phyloP scores from a whole-genome alignment of 1,140 invertebrate species.

The Goniozus legneri region DNA sequence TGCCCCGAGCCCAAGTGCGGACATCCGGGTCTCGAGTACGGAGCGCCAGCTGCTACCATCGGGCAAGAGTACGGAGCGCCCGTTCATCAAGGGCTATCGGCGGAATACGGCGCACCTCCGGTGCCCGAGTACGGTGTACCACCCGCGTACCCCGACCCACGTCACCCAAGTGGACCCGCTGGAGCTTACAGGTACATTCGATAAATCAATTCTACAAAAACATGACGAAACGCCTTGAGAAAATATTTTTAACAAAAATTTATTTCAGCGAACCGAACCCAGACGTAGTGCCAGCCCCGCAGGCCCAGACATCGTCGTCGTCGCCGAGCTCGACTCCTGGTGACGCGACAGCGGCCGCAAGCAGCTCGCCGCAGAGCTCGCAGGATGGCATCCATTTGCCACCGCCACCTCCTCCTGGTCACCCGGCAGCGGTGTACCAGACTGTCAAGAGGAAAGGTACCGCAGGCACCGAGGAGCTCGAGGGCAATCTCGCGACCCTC shows the following conservation, averaged over 20 bases:
- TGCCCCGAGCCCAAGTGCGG: slow-evolving; percentile 89
- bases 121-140: slow-evolving; percentile 70
- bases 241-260: slow-evolving; percentile 7
- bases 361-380: slow-evolving; percentile 61
- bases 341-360: slow-evolving; percentile 58
- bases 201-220: slow-evolving; percentile 1
- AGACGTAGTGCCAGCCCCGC: slow-evolving; percentile 73
- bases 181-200: slow-evolving; percentile 70
- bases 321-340: slow-evolving; percentile 64
- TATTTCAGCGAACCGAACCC: slow-evolving; percentile 67
- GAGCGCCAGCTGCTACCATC: slow-evolving; percentile 60
- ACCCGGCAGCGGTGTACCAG: slow-evolving; percentile 66
- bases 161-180: slow-evolving; percentile 75
- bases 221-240: too few species aligned
- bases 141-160: slow-evolving; percentile 75
- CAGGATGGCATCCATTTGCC: slow-evolving; percentile 67
- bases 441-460: slow-evolving; percentile 80
- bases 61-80: slow-evolving; percentile 68
- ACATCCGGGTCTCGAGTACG: slow-evolving; percentile 66
- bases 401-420: slow-evolving; percentile 75
- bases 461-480: slow-evolving; percentile 63
- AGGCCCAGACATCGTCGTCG: slow-evolving; percentile 65
- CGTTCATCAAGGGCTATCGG: slow-evolving; percentile 53
- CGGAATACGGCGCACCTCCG: slow-evolving; percentile 68
- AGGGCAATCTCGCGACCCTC: slow-evolving; percentile 75